These are phyloP conservation scores for Drosophila quinaria DNA, from an alignment of 2,888 invertebrate species.

Conservation along the genomic window DNA sequence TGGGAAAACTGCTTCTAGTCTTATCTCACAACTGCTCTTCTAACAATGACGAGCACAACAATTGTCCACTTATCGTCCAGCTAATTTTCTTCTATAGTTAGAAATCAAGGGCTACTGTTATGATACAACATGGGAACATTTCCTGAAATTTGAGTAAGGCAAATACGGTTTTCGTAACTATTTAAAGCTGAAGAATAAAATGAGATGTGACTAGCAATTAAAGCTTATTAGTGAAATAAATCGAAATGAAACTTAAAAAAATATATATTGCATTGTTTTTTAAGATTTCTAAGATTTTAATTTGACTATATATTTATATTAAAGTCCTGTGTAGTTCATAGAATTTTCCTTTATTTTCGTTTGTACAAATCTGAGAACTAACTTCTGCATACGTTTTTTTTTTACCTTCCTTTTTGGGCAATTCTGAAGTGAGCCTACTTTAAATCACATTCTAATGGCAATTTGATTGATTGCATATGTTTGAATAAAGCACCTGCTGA, in stretches of 20 bases:
- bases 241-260: too few species aligned
- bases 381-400: not conserved
- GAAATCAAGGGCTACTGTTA: slow-evolving; percentile 15
- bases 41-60: slow-evolving; percentile 45
- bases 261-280: too few species aligned
- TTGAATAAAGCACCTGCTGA: slow-evolving; percentile 32
- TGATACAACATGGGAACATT: slow-evolving; percentile 28
- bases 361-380: too few species aligned
- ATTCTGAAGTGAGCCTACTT: not conserved
- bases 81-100: slow-evolving; percentile 50
- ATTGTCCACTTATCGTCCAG: slow-evolving; percentile 64
- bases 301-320: not conserved
- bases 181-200: not conserved
- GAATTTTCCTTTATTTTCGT: not conserved
- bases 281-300: too few species aligned
- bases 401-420: not conserved
- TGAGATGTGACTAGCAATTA: not conserved
- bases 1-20: slow-evolving; percentile 22
- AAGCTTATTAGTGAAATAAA: not conserved
- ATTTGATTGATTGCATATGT: slow-evolving; percentile 23
- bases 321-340: not conserved
- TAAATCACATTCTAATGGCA: not conserved
- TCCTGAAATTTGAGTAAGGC: not conserved
- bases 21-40: slow-evolving; percentile 31
- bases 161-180: slow-evolving; percentile 1